A percentile compares a stretch with the other conserved stretches of the same genome.
Evolutionary conservation across 2,113 vertebrate genomes (phyloP).

Genomic region (Urocitellus parryii): DNA sequence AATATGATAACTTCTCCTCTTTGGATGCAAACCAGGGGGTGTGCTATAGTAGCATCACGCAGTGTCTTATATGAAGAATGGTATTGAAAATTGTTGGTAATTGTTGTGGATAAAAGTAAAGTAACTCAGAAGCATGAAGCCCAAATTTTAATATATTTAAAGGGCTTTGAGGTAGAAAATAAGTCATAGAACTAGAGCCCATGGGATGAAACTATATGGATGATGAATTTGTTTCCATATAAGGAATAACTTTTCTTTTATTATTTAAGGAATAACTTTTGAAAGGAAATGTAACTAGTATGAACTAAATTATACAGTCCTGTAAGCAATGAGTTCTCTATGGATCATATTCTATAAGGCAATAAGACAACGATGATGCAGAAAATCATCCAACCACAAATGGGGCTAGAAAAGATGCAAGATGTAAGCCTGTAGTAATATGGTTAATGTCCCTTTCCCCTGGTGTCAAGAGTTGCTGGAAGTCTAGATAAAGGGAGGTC

Average conservation of each 20-base stretch:
- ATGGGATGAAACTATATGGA: neutral
- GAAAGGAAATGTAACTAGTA: neutral
- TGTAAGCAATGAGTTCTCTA: neutral
- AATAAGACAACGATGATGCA: neutral
- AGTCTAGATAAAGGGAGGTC: neutral
- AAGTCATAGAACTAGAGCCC: neutral
- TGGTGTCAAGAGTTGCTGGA: neutral
- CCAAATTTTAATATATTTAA: neutral
- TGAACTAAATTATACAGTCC: slow-evolving; percentile 11
- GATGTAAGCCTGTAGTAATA: neutral
- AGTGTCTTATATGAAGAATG: neutral
- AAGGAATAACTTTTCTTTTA: neutral
- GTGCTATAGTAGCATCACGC: neutral
- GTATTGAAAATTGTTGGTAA: neutral
- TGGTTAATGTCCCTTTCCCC: neutral
- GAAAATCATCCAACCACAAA: neutral
- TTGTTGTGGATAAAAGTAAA: slow-evolving; percentile 10
- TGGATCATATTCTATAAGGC: slow-evolving; percentile 15
- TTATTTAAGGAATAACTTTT: neutral
- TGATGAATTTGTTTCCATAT: neutral
- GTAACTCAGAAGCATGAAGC: slow-evolving; percentile 5
- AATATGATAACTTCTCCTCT: neutral
- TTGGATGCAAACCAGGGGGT: neutral
- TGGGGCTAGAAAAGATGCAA: slow-evolving; percentile 9
- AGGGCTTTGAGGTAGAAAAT: neutral